Conservation (phyloP, 2,113 vertebrate genomes). For the Vimba vimba region DNA sequence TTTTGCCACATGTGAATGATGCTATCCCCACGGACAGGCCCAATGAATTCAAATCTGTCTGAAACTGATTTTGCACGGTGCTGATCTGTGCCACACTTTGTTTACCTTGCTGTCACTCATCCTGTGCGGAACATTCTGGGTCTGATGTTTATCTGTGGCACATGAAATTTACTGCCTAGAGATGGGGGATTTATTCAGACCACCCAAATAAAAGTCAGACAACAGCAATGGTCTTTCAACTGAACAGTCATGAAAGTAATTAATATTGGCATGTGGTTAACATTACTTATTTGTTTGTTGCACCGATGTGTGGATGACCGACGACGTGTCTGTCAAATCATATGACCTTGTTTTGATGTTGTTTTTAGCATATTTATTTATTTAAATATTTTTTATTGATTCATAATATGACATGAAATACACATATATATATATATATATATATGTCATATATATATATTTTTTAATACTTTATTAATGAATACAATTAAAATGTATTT, state of each 20-base stretch:
- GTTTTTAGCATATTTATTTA: neutral
- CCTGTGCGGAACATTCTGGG: constrained; percentile 32
- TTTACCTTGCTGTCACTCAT: constrained; percentile 68
- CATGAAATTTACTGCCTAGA: constrained; percentile 22
- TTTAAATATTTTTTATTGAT: too few relatives aligned
- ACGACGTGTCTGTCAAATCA: neutral
- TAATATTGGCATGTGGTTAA: neutral
- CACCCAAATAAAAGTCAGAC: neutral
- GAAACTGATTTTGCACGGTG: constrained; percentile 67
- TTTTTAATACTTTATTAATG: neutral
- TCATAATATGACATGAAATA: too few relatives aligned
- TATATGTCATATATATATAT: too few relatives aligned
- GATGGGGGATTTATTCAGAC: neutral
- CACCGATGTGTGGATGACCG: neutral
- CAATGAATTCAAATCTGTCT: constrained; percentile 71
- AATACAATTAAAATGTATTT: neutral
- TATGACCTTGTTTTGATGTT: neutral
- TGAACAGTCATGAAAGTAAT: neutral
- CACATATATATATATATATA: too few relatives aligned
- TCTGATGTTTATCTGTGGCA: constrained; percentile 35
- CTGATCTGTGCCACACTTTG: constrained; percentile 55
- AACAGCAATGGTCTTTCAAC: neutral
- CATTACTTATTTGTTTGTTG: neutral
- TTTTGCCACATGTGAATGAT: constrained; percentile 53
- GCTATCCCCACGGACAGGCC: constrained; percentile 44